These are phyloP conservation scores for Dendrophyllia cribrosa DNA, from an alignment of 64 coral and sea anemone species.

Conservation along the genomic window DNA sequence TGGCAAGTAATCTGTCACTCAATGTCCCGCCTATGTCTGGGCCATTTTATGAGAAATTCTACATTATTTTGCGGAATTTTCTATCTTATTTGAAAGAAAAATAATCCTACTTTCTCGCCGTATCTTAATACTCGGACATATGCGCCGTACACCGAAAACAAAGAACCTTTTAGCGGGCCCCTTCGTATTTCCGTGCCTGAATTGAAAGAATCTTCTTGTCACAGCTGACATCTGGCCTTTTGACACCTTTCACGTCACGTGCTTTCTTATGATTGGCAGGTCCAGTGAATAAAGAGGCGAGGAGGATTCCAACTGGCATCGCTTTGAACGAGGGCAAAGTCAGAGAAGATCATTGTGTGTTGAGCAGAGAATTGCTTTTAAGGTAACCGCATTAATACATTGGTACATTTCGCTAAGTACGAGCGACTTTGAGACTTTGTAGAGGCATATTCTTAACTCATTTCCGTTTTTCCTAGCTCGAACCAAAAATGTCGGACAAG, in stretches of 20 bases:
- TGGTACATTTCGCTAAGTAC: not conserved
- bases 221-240: constrained; percentile 54
- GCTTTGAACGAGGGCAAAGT: not conserved
- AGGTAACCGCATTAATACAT: not conserved
- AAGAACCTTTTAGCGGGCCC: not conserved
- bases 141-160: not conserved
- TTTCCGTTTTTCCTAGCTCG: not conserved
- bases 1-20: not conserved
- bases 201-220: constrained; percentile 19
- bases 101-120: too few relatives aligned
- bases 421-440: not conserved
- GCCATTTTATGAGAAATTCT: not conserved
- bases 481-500: constrained; percentile 90
- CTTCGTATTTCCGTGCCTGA: not conserved
- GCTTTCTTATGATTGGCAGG: constrained; percentile 10
- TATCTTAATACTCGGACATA: too few relatives aligned
- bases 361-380: not conserved
- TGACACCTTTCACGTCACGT: constrained; percentile 39
- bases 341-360: not conserved
- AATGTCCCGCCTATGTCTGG: not conserved
- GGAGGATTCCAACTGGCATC: not conserved
- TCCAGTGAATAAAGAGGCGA: constrained; percentile 35
- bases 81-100: not conserved
- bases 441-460: not conserved
- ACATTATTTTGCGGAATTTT: not conserved